These are phyloP conservation scores for Sarcophaga variegata DNA, from an alignment of 2,888 invertebrate species.

Conservation along the genomic window DNA sequence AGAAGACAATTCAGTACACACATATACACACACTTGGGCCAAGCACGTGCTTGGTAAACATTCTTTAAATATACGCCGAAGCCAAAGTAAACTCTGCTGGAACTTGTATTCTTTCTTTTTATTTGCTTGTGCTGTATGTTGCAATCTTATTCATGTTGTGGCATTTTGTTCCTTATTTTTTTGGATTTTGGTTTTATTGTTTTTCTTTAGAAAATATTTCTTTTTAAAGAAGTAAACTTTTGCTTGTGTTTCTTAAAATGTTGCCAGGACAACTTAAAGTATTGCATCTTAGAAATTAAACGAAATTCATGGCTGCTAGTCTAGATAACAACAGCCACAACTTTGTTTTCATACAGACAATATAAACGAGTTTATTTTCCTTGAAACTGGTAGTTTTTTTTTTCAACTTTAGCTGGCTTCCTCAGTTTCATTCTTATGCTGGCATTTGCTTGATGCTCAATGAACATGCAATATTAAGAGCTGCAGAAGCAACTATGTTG, in stretches of 20 bases:
- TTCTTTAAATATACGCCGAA: too few relatives aligned
- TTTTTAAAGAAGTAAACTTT: constrained; percentile 34
- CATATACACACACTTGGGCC: too few relatives aligned
- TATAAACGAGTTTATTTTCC: constrained; percentile 25
- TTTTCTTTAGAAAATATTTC: neutral
- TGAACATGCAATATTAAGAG: constrained; percentile 16
- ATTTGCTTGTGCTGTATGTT: neutral
- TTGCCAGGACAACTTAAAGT: neutral
- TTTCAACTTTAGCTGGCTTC: constrained; percentile 34
- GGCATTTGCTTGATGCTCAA: constrained; percentile 26
- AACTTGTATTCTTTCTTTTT: too few relatives aligned
- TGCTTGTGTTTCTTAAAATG: constrained; percentile 38
- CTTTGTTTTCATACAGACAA: neutral
- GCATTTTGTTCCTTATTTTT: too few relatives aligned
- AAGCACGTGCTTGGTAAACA: too few relatives aligned
- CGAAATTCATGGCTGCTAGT: constrained; percentile 28
- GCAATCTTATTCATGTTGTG: too few relatives aligned
- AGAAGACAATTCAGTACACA: too few relatives aligned
- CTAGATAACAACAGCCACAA: neutral
- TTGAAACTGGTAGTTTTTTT: constrained; percentile 21
- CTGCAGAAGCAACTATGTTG: neutral
- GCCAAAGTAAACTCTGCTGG: too few relatives aligned
- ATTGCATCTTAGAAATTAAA: neutral
- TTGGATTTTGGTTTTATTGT: too few relatives aligned
- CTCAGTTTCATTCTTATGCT: constrained; percentile 31